Conservation (phyloP, 1,140 invertebrate genomes). For the Sinonovacula constricta region DNA sequence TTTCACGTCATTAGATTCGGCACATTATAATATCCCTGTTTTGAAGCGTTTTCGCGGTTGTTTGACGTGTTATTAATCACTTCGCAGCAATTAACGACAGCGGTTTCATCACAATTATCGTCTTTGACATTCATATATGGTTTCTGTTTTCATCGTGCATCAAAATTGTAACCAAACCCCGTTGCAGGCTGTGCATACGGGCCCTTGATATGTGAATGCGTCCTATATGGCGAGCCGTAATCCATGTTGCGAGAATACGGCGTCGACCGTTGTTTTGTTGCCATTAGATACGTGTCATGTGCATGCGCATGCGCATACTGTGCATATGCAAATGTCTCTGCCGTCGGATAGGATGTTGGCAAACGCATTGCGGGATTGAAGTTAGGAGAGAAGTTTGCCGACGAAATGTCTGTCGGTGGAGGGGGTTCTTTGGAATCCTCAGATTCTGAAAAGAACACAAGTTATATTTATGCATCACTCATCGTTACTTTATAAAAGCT, state of each 20-base stretch:
- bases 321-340: conserved; percentile 55
- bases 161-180: conserved; percentile 60
- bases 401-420: neutral
- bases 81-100: neutral
- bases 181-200: conserved; percentile 47
- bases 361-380: conserved; percentile 53
- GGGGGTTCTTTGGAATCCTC: neutral
- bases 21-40: too few relatives aligned
- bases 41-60: too few relatives aligned
- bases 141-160: conserved; percentile 4
- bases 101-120: too few relatives aligned
- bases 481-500: too few relatives aligned
- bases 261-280: conserved; percentile 55
- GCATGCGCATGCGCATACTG: conserved; percentile 61
- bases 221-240: conserved; percentile 52
- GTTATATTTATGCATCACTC: too few relatives aligned
- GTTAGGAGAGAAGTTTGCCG: conserved; percentile 41
- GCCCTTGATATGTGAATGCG: conserved; percentile 58
- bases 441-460: neutral
- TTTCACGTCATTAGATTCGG: too few relatives aligned
- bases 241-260: conserved; percentile 59
- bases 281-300: conserved; percentile 63
- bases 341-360: conserved; percentile 51
- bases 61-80: neutral
- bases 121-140: too few relatives aligned